Evolutionary conservation across 1,140 invertebrate species (phyloP).

Genomic region (Zaprionus inermis): DNA sequence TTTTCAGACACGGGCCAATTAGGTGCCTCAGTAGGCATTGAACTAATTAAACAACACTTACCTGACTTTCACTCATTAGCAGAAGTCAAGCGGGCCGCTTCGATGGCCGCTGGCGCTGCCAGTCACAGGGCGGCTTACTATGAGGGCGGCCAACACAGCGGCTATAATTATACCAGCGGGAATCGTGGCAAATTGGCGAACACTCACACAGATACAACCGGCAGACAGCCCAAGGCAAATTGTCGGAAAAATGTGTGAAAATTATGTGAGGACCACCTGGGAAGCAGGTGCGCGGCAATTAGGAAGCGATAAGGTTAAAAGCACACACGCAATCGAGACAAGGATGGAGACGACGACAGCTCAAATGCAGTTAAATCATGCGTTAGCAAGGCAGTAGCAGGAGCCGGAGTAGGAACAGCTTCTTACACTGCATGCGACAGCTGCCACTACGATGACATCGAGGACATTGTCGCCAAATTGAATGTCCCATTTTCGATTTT

Average conservation of each 20-base stretch:
- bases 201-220: constrained; percentile 14
- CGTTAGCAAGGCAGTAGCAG: constrained; percentile 1
- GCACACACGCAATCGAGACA: constrained; percentile 42
- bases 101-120: constrained; percentile 56
- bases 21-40: constrained; percentile 47
- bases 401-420: constrained; percentile 22
- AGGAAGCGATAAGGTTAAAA: constrained; percentile 73
- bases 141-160: constrained; percentile 33
- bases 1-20: constrained; percentile 45
- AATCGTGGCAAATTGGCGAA: constrained; percentile 60
- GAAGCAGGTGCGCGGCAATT: constrained; percentile 54
- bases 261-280: constrained; percentile 31
- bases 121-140: constrained; percentile 22
- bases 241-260: constrained; percentile 43
- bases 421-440: constrained; percentile 64
- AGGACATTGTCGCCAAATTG: constrained; percentile 69
- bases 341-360: constrained; percentile 29
- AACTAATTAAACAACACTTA: constrained; percentile 71
- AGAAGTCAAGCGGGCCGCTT: constrained; percentile 39
- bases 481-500: constrained; percentile 58
- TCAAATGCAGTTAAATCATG: constrained; percentile 58
- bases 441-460: constrained; percentile 37
- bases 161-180: constrained; percentile 78
- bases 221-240: constrained; percentile 31
- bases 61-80: constrained; percentile 60